A percentile compares a stretch with the other conserved stretches of the same genome.
These are phyloP conservation scores for Vultur gryphus DNA, from an alignment of 2,797 vertebrate species.

Conservation along the genomic window DNA sequence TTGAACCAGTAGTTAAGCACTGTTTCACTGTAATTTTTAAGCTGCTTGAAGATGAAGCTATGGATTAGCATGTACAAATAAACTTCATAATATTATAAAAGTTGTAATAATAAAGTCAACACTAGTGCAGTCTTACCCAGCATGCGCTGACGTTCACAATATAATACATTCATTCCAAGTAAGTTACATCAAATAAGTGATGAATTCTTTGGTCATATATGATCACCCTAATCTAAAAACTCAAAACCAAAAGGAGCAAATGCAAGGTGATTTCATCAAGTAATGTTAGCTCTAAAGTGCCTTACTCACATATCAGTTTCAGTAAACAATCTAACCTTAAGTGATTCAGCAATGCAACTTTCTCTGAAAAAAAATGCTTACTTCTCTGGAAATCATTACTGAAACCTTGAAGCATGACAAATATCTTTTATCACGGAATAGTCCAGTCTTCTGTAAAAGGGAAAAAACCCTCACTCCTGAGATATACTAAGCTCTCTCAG, in stretches of 20 bases:
- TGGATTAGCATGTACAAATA: not conserved
- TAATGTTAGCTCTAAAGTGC: not conserved
- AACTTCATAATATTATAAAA: not conserved
- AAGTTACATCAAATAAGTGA: not conserved
- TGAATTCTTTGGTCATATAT: not conserved
- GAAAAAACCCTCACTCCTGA: not conserved
- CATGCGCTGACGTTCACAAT: rapidly evolving
- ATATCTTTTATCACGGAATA: not conserved
- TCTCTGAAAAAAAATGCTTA: not conserved
- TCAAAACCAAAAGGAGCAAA: not conserved
- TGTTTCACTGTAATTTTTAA: not conserved
- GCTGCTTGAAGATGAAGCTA: not conserved
- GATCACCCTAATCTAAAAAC: not conserved
- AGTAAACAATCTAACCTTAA: not conserved
- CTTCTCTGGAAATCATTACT: not conserved
- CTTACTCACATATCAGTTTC: not conserved
- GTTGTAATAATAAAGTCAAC: not conserved
- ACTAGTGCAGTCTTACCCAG: not conserved
- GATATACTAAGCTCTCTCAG: not conserved
- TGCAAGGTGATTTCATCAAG: not conserved
- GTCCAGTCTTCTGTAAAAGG: not conserved
- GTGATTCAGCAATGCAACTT: not conserved
- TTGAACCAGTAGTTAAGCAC: not conserved
- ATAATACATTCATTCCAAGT: not conserved
- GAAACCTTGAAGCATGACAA: not conserved